A percentile compares a stretch with the other conserved stretches of the same genome.
phyloP scores from a whole-genome alignment of 2,113 vertebrate genomes.

The Pituophis catenifer region DNA sequence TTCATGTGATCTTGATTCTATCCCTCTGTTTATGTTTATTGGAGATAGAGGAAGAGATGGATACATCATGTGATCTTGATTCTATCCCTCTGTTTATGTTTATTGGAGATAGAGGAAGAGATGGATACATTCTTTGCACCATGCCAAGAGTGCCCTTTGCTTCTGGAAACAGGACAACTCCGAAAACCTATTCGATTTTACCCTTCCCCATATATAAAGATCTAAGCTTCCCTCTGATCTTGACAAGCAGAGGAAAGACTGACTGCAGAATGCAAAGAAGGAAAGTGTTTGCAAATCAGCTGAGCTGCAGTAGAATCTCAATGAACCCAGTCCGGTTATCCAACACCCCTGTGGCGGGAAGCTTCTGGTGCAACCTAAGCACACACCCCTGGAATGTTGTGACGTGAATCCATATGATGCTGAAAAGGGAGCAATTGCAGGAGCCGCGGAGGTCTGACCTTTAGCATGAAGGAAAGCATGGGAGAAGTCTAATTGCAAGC shows the following conservation, averaged over 20 bases:
- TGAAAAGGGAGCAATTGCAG: neutral
- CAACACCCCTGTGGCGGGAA: accelerated
- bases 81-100: too few species aligned
- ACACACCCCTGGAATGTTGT: neutral
- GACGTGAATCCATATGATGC: neutral
- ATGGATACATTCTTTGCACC: neutral
- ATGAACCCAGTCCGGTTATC: neutral
- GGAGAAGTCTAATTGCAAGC: slow-evolving; percentile 1
- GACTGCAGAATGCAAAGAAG: neutral
- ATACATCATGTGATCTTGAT: too few species aligned
- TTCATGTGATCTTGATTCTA: too few species aligned
- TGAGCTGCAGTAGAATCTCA: neutral
- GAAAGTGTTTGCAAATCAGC: neutral
- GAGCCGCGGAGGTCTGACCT: neutral
- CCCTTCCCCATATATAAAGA: neutral
- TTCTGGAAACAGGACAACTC: neutral
- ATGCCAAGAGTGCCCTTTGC: neutral
- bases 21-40: too few species aligned
- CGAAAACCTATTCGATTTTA: neutral
- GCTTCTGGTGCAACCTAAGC: neutral
- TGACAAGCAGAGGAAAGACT: neutral
- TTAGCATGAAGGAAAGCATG: neutral
- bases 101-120: neutral
- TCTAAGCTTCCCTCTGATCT: neutral
- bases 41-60: neutral